Evolutionary conservation across 2,113 vertebrate genomes (phyloP).

Genomic region (Nothoprocta pentlandii): DNA sequence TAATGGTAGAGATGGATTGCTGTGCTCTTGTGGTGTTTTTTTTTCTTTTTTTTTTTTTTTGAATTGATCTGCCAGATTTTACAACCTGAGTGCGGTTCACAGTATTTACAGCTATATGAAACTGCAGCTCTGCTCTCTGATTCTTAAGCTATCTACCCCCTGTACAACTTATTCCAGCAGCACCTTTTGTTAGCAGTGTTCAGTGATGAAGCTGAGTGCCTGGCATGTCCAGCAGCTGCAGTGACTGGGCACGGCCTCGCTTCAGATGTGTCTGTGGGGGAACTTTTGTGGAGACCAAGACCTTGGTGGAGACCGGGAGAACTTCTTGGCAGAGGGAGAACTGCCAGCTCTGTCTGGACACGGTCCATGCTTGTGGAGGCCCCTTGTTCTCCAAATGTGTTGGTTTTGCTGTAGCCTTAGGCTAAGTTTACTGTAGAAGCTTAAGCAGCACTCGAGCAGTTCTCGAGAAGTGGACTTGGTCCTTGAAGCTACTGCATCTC

Average conservation of each 20-base stretch:
- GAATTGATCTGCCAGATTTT: neutral
- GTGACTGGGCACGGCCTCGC: neutral
- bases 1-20: neutral
- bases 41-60: neutral
- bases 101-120: neutral
- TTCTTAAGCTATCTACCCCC: neutral
- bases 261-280: neutral
- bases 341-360: constrained; percentile 13
- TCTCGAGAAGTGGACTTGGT: neutral
- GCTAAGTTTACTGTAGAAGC: neutral
- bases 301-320: neutral
- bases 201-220: neutral
- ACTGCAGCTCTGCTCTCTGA: neutral
- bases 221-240: constrained; percentile 8
- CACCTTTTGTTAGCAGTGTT: neutral
- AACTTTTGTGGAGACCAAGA: neutral
- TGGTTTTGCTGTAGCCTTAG: neutral
- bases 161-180: neutral
- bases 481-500: neutral
- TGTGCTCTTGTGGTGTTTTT: neutral
- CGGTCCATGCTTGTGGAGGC: neutral
- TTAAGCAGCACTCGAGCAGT: fast-evolving
- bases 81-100: neutral
- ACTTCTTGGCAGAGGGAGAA: neutral
- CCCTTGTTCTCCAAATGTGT: neutral